Evolutionary conservation across 2,797 vertebrate genomes (phyloP).

Genomic region (Setipinna tenuifilis): DNA sequence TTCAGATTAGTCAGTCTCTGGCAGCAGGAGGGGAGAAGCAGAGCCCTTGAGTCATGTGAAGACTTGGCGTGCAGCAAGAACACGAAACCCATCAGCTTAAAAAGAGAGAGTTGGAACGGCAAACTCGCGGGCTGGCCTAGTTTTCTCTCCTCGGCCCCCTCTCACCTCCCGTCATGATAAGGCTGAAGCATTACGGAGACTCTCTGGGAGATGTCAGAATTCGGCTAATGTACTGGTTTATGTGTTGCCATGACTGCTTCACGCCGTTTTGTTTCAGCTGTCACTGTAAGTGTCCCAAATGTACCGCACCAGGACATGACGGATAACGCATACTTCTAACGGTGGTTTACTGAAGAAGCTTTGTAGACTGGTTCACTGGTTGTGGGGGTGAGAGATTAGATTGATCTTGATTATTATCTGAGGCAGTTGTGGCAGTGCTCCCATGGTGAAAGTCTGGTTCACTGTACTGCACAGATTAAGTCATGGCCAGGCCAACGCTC

Average conservation of each 20-base stretch:
- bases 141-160: not conserved
- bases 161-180: not conserved
- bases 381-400: not conserved
- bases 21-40: not conserved
- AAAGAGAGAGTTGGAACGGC: not conserved
- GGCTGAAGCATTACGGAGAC: not conserved
- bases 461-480: not conserved
- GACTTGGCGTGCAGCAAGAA: not conserved
- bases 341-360: not conserved
- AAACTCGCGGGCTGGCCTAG: too few relatives aligned
- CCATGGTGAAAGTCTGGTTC: not conserved
- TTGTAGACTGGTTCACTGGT: not conserved
- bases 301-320: not conserved
- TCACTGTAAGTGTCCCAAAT: not conserved
- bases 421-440: not conserved
- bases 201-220: not conserved
- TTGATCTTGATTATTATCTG: not conserved
- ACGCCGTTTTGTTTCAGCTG: not conserved
- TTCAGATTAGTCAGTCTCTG: conserved; percentile 6
- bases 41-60: not conserved
- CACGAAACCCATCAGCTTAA: not conserved
- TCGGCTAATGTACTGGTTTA: not conserved
- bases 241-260: not conserved
- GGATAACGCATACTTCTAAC: not conserved
- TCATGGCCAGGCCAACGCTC: not conserved